Evolutionary conservation across 2,113 vertebrate genomes (phyloP), one percentile per base, ranked within the genome.

Genomic region (Syngnathus typhle): DNA sequence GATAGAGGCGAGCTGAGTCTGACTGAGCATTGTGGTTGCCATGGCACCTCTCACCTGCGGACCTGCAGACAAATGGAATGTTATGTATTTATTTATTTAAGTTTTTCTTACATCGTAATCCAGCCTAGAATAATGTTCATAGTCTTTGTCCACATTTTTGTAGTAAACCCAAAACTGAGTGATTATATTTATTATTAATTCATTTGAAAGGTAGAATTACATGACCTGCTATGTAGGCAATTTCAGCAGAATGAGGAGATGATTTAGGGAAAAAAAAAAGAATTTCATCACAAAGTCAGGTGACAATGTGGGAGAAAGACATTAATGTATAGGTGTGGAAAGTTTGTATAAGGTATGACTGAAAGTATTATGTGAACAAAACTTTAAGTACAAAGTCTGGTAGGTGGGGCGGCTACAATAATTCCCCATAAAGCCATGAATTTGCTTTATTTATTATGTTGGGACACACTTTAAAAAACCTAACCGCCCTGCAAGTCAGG

Each of bases 1-100:
- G 88, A 98, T 98, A 76, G 94, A 94, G 75, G 95, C 97, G 74
- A 99, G 88, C 85, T 99, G 96, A 70, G 92, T 93, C 81, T 99
- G 95, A 79, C 94, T 94, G 73, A 99, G 92, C 88, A 93, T 93
- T 58, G 97, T 97, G 67, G 94, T 92, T 72, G 95, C 91, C 90
- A 98, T 95, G 47, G 91, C 92, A 85, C 91, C 92, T 88, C 93
- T 94, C 80, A 96, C 96, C 92, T 98, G 96, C 86, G 91, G 94
- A 84, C 97, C 97, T 99, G 65, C 16, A 59, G 72, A 77, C 38
- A 77, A 75, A 83, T 37, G 13, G 12, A 65, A 37, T 3, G 11
- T 62, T 21, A 23, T 44, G 44, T 43, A 12, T 6, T 7, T n/a
- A 23, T 44, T 62, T 43, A 12, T 6, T 7, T n/a, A 15, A 16